Conservation (phyloP, 2,797 vertebrate genomes). For the Emydoidea blandingii region DNA sequence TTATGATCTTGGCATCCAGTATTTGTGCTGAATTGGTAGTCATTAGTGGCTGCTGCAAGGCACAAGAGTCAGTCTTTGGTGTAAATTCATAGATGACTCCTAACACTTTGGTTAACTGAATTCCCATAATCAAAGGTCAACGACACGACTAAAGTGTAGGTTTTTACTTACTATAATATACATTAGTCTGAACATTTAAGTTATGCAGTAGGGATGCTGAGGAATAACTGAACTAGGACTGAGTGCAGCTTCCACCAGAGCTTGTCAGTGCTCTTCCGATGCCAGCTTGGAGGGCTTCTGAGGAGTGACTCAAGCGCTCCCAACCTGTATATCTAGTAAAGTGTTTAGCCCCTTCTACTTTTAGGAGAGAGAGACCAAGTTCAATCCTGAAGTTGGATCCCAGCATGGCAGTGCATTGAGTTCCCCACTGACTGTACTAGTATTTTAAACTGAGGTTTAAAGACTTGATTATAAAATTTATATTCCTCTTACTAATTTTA, state of each 20-base stretch:
- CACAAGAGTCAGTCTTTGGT: neutral
- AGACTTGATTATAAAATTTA: neutral
- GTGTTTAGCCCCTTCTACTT: neutral
- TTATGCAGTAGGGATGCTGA: neutral
- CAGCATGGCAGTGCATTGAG: neutral
- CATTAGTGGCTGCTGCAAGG: neutral
- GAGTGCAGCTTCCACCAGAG: neutral
- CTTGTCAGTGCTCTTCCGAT: neutral
- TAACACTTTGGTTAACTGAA: neutral
- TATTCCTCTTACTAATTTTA: neutral
- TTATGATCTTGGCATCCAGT: neutral
- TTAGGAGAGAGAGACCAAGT: neutral
- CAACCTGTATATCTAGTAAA: neutral
- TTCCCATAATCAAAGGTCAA: neutral
- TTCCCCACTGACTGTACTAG: neutral
- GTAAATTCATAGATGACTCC: neutral
- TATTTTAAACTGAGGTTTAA: neutral
- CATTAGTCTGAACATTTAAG: neutral
- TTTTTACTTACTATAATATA: neutral
- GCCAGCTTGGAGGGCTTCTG: neutral
- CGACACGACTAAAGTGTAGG: neutral
- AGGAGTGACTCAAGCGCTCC: neutral
- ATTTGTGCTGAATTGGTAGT: neutral
- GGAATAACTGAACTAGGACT: neutral
- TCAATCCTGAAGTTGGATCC: neutral